Evolutionary conservation across 1,140 invertebrate species (phyloP).

Genomic region (Micrasema longulum): DNA sequence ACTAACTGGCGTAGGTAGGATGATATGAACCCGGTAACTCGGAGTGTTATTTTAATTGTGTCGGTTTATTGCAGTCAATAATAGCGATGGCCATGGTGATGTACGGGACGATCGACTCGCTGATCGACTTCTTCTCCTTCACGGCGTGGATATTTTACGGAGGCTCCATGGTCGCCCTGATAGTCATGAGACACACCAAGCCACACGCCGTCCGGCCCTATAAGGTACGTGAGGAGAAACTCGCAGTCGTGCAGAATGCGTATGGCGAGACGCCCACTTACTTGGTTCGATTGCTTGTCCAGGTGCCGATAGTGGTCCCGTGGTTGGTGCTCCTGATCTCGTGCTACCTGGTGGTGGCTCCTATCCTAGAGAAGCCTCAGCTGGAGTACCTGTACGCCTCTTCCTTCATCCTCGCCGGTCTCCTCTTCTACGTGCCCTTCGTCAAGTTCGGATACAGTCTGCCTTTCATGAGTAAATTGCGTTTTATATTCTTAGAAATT

Average conservation of each 20-base stretch:
- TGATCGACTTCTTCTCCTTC: constrained; percentile 97
- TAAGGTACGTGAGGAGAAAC: constrained; percentile 71
- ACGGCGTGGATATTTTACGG: constrained; percentile 97
- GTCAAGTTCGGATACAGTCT: constrained; percentile 88
- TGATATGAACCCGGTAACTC: too few species aligned
- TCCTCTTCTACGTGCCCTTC: constrained; percentile 93
- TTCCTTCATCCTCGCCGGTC: constrained; percentile 87
- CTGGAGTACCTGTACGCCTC: constrained; percentile 93
- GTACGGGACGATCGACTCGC: constrained; percentile 87
- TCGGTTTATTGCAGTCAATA: constrained; percentile 71
- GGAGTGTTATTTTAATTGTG: too few species aligned
- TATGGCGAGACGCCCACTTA: too few species aligned
- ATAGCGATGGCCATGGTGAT: constrained; percentile 86
- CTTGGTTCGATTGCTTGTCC: constrained; percentile 39
- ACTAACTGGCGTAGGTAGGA: neutral
- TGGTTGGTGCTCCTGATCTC: constrained; percentile 89
- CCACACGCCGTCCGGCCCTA: constrained; percentile 89
- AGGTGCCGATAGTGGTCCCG: constrained; percentile 93
- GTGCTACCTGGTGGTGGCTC: constrained; percentile 90
- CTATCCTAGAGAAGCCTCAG: constrained; percentile 91
- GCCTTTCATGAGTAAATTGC: constrained; percentile 83
- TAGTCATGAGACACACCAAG: constrained; percentile 89
- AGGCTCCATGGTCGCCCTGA: constrained; percentile 86
- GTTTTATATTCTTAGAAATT: too few species aligned
- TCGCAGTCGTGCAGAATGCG: too few species aligned